Percentiles rank a stretch among this genome's conserved stretches.
phyloP scores from a whole-genome alignment of 2,888 invertebrate species.

The Epinotia nisella region DNA sequence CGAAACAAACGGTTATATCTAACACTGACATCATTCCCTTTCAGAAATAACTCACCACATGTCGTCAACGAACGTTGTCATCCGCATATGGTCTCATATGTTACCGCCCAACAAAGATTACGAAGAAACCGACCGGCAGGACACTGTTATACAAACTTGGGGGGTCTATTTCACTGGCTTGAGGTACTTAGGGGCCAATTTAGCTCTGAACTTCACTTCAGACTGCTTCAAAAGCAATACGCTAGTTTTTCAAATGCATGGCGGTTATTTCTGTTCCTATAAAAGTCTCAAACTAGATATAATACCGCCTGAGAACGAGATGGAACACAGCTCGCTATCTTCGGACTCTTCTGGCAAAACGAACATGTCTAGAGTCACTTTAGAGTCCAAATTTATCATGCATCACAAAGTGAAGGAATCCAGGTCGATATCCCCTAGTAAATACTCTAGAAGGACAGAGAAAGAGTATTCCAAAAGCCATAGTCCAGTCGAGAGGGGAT shows the following conservation, averaged over 20 bases:
- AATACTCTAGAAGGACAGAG: constrained; percentile 63
- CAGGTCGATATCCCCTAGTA: constrained; percentile 75
- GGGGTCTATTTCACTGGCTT: constrained; percentile 94
- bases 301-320: constrained; percentile 76
- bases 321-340: constrained; percentile 74
- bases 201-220: constrained; percentile 87
- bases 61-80: constrained; percentile 78
- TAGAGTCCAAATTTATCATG: constrained; percentile 67
- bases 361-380: constrained; percentile 68
- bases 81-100: constrained; percentile 79
- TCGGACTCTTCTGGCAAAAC: constrained; percentile 76
- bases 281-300: constrained; percentile 81
- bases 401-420: constrained; percentile 68
- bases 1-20: neutral
- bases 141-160: constrained; percentile 90
- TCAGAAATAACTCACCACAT: constrained; percentile 78
- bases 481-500: constrained; percentile 75
- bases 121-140: constrained; percentile 65
- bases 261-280: constrained; percentile 91
- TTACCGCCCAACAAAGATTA: constrained; percentile 56
- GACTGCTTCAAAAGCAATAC: constrained; percentile 89
- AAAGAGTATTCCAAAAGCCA: constrained; percentile 80
- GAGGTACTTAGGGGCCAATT: constrained; percentile 88
- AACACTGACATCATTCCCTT: constrained; percentile 49
- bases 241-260: constrained; percentile 94